Conservation (phyloP, 1,140 invertebrate species). For the Dendroctonus ponderosae region DNA sequence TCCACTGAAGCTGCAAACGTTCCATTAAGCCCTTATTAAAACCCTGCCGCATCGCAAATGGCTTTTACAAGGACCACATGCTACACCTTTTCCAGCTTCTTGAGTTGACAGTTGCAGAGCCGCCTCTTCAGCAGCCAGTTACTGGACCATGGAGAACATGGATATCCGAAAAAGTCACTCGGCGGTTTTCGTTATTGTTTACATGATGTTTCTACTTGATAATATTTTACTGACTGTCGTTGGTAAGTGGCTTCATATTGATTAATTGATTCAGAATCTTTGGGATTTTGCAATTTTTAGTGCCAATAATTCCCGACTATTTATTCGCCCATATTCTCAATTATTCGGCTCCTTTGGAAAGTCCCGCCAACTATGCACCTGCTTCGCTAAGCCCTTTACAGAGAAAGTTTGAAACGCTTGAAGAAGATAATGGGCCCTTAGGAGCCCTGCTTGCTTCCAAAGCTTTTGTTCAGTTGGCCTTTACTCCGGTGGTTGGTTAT, state of each 20-base stretch:
- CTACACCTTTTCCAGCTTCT: constrained; percentile 10
- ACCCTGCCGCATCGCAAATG: constrained; percentile 22
- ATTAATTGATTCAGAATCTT: neutral
- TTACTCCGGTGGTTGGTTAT: constrained; percentile 79
- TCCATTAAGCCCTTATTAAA: constrained; percentile 37
- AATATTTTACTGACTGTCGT: constrained; percentile 76
- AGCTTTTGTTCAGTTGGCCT: constrained; percentile 79
- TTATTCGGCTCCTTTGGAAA: constrained; percentile 17
- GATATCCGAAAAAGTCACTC: constrained; percentile 29
- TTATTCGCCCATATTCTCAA: constrained; percentile 59
- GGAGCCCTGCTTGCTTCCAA: constrained; percentile 83
- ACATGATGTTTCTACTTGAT: constrained; percentile 69
- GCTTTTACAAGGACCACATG: constrained; percentile 9
- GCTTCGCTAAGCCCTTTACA: constrained; percentile 46
- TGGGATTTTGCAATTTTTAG: constrained; percentile 45
- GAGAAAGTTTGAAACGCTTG: constrained; percentile 48
- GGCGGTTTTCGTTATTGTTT: constrained; percentile 60
- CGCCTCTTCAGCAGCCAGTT: too few relatives aligned
- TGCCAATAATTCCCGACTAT: constrained; percentile 84
- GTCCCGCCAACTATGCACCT: constrained; percentile 26
- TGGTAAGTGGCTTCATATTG: constrained; percentile 58
- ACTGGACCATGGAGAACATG: too few relatives aligned
- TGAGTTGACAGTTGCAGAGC: too few relatives aligned
- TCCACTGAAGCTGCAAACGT: constrained; percentile 46
- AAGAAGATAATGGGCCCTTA: constrained; percentile 71